These are phyloP conservation scores for Drosophila diplacantha DNA, from an alignment of 2,888 invertebrate species.

Conservation along the genomic window DNA sequence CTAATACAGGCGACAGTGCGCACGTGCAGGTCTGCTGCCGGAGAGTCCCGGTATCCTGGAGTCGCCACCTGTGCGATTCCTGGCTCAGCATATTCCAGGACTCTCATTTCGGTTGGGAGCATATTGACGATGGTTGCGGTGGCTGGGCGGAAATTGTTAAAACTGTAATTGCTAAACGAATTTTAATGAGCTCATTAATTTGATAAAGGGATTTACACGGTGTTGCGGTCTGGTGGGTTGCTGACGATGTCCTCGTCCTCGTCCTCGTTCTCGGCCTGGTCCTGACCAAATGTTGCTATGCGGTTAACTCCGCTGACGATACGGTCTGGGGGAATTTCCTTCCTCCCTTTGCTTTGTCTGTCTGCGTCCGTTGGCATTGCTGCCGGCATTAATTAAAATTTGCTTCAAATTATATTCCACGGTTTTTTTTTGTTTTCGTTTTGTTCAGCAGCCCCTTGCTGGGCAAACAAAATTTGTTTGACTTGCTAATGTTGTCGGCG, in stretches of 20 bases:
- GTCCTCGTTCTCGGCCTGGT: constrained; percentile 1
- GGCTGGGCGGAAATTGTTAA: constrained; percentile 67
- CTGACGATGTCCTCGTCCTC: constrained; percentile 38
- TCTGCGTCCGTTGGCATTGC: constrained; percentile 23
- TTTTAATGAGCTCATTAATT: constrained; percentile 76
- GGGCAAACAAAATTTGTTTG: constrained; percentile 61
- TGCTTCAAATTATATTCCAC: constrained; percentile 62
- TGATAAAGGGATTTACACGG: constrained; percentile 73
- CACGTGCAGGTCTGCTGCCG: constrained; percentile 31
- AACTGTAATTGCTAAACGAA: constrained; percentile 76
- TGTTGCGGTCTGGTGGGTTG: constrained; percentile 60
- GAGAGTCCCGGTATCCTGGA: constrained; percentile 13
- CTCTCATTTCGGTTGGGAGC: constrained; percentile 32
- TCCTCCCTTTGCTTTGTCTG: constrained; percentile 18
- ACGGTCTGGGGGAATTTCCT: constrained; percentile 16
- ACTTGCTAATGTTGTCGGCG: constrained; percentile 48
- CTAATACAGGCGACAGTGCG: constrained; percentile 20
- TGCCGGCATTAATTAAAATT: constrained; percentile 68
- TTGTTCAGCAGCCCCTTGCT: constrained; percentile 41
- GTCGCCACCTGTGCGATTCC: constrained; percentile 61
- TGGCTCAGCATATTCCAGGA: constrained; percentile 56
- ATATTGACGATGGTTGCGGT: constrained; percentile 30
- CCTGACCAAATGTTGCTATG: constrained; percentile 54
- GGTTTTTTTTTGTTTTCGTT: constrained; percentile 15
- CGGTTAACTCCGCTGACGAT: constrained; percentile 36